These are phyloP conservation scores for Troglohyphantes excavatus DNA, from an alignment of 2,888 invertebrate species.

Conservation along the genomic window DNA sequence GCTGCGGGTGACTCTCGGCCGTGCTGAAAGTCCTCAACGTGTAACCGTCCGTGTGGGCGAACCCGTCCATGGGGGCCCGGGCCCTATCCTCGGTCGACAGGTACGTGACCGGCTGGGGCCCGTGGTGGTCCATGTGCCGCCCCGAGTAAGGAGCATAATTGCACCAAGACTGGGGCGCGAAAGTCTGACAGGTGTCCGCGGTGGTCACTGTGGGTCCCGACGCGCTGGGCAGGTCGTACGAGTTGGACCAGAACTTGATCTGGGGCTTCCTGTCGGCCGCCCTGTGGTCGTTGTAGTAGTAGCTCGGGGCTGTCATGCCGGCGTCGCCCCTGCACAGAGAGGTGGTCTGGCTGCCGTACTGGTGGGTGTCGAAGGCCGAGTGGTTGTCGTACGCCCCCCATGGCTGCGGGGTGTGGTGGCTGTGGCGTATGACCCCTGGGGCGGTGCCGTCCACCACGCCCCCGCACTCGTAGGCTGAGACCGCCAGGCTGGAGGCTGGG, in stretches of 20 bases:
- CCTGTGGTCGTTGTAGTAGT: conserved; percentile 73
- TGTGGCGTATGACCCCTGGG: conserved; percentile 67
- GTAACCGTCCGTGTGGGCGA: conserved; percentile 76
- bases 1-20: conserved; percentile 71
- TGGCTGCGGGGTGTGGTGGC: conserved; percentile 59
- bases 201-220: conserved; percentile 74
- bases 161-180: conserved; percentile 79
- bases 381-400: conserved; percentile 75
- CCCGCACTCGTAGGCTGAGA: conserved; percentile 77
- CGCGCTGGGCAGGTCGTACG: conserved; percentile 71
- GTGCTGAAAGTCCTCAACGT: conserved; percentile 74
- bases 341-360: conserved; percentile 62
- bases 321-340: conserved; percentile 55
- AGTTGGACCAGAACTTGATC: conserved; percentile 79
- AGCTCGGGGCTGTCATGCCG: conserved; percentile 68
- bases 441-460: conserved; percentile 49
- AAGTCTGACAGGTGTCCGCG: conserved; percentile 77
- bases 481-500: conserved; percentile 74
- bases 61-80: conserved; percentile 76
- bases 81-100: conserved; percentile 70
- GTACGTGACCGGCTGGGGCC: conserved; percentile 74
- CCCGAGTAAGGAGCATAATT: conserved; percentile 79
- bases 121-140: conserved; percentile 78
- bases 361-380: conserved; percentile 76
- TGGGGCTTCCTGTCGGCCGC: conserved; percentile 70